phyloP scores from a whole-genome alignment of 2,888 invertebrate species.

The Pseudanteris insignis region DNA sequence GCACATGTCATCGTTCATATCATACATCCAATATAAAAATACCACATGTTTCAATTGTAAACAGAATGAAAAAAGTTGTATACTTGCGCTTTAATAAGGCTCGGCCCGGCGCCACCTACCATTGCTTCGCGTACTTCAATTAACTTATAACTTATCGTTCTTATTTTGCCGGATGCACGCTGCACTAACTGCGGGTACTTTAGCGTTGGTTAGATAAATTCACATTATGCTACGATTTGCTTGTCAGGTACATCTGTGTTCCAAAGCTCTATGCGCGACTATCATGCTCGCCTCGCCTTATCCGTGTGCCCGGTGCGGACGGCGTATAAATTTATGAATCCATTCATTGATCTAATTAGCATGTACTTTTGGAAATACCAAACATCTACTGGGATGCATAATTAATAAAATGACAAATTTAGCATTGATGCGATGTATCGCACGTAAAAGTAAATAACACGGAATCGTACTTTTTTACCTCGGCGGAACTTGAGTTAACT shows the following conservation, averaged over 20 bases:
- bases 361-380: conserved; percentile 26
- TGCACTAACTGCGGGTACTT: conserved; percentile 13
- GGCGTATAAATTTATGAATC: conserved; percentile 36
- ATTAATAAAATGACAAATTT: conserved; percentile 36
- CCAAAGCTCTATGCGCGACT: conserved; percentile 26
- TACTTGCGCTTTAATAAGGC: too few relatives aligned
- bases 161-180: conserved; percentile 3
- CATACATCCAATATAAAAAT: too few relatives aligned
- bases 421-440: conserved; percentile 12
- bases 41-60: not conserved
- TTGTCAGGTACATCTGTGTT: conserved; percentile 40
- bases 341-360: conserved; percentile 37
- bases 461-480: too few relatives aligned
- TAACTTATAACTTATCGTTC: conserved; percentile 8
- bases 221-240: conserved; percentile 36
- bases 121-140: conserved; percentile 1
- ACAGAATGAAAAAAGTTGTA: too few relatives aligned
- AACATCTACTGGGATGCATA: conserved; percentile 20
- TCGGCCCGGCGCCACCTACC: too few relatives aligned
- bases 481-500: too few relatives aligned
- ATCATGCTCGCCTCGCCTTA: conserved; percentile 22
- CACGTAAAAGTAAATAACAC: conserved; percentile 30
- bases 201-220: conserved; percentile 35
- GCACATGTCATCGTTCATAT: too few relatives aligned
- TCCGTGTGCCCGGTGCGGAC: conserved; percentile 16